Evolutionary conservation across 1,140 invertebrate species (phyloP).

Genomic region (Potamilus streckersoni): DNA sequence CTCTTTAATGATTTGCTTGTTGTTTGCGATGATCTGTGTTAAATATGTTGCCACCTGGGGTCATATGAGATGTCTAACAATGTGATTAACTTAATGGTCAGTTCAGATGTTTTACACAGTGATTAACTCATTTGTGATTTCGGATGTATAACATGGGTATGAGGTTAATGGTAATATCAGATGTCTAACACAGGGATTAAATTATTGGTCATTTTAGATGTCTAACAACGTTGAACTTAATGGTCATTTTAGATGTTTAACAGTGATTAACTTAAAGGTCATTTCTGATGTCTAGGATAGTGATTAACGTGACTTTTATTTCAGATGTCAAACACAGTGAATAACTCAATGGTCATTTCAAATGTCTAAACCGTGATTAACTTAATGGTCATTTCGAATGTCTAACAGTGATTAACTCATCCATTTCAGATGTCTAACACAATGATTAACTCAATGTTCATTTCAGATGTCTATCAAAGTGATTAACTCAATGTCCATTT

Average conservation of each 20-base stretch:
- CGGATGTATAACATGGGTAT: conserved; percentile 32
- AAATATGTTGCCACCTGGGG: conserved; percentile 12
- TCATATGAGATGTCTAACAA: conserved; percentile 30
- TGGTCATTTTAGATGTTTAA: conserved; percentile 29
- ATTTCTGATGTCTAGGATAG: conserved; percentile 26
- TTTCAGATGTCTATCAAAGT: no score
- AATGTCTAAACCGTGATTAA: conserved; percentile 15
- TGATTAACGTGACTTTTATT: conserved; percentile 28
- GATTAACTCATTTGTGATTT: conserved; percentile 29
- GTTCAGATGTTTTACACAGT: conserved; percentile 29
- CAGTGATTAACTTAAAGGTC: conserved; percentile 33
- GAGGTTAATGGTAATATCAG: conserved; percentile 29
- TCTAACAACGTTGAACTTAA: conserved; percentile 32
- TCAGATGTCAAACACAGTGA: conserved; percentile 31
- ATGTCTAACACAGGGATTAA: conserved; percentile 32
- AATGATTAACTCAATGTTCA: no score
- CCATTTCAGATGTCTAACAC: no score
- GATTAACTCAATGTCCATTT: no score
- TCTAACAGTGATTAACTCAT: no score
- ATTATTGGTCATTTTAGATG: conserved; percentile 6
- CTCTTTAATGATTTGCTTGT: no score
- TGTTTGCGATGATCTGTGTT: no score
- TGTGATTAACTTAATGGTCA: conserved; percentile 32
- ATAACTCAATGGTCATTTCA: conserved; percentile 27
- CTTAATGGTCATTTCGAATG: no score